Percentiles rank a stretch among this genome's conserved stretches.
Conservation (phyloP, 64 coral and sea anemone species). For the Actinia equina region DNA sequence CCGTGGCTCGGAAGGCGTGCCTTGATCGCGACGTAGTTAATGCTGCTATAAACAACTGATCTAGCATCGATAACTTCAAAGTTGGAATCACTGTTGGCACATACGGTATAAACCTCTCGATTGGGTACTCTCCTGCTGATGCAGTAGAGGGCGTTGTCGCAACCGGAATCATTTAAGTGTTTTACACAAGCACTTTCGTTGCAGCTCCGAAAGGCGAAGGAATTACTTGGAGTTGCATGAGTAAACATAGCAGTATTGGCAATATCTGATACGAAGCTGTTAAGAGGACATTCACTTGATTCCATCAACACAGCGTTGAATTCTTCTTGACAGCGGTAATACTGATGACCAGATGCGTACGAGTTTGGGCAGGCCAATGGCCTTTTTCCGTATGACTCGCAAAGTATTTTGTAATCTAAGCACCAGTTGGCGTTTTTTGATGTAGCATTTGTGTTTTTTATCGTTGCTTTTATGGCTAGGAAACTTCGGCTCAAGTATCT, state of each 20-base stretch:
- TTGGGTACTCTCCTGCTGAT: not conserved
- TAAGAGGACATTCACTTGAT: slow-evolving; percentile 34
- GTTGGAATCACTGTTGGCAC: not conserved
- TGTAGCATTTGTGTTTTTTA: not conserved
- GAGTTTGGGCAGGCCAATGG: slow-evolving; percentile 34
- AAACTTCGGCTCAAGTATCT: not conserved
- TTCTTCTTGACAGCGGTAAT: not conserved
- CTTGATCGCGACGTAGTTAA: slow-evolving; percentile 23
- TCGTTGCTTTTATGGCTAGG: slow-evolving; percentile 11
- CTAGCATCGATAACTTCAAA: slow-evolving; percentile 14
- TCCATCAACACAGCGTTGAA: slow-evolving; percentile 32
- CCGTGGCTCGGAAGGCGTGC: slow-evolving; percentile 2
- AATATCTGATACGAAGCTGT: slow-evolving; percentile 25
- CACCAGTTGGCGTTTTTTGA: slow-evolving; percentile 15
- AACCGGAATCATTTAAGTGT: slow-evolving; percentile 22
- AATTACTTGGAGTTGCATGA: slow-evolving; percentile 29
- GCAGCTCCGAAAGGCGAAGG: slow-evolving; percentile 42
- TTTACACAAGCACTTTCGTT: slow-evolving; percentile 3
- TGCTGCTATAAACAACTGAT: not conserved
- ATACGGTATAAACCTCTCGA: slow-evolving; percentile 41
- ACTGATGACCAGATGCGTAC: not conserved
- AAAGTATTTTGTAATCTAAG: slow-evolving; percentile 35
- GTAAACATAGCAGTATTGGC: slow-evolving; percentile 22
- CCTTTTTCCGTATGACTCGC: slow-evolving; percentile 34
- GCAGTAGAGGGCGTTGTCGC: slow-evolving; percentile 32